Base-by-base conservation (phyloP, 2,797 vertebrate genomes). In the Takifugu ocellatus region DNA sequence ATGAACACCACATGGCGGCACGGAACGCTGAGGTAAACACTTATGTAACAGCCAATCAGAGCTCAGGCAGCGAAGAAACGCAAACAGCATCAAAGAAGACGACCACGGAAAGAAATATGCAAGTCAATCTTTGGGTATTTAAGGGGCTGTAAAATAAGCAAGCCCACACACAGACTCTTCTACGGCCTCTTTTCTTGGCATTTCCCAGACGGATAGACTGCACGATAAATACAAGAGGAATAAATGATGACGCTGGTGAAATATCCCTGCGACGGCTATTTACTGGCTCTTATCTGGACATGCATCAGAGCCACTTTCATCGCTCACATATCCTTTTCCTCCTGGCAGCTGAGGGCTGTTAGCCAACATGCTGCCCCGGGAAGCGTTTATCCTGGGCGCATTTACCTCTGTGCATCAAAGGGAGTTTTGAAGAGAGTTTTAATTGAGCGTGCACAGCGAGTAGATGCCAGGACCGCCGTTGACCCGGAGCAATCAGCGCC, bases 401-500 rank as follows among this genome's bases (percentile, higher is more conserved):
- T 74, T 73, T 68, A 68, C 59, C 67, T 84, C 65, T 70, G 71
- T 59, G 52, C 62, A 63, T 70, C 71, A 54, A 65, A 65, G 51
- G 10, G 16, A 31, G 70, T 73, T 68, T 68, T 7, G 1, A 63
- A 64, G 60, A 73, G 71, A 70, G 70, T 65, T 68, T 59, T 81
- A 85, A 83, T 81, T 79, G 78, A 82, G 80, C 63, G 2, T 63
- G 63, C 53, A 75, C 61, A 7, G 27, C 44, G 67, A 74, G 45
- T 74, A 70, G 69, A 81, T 74, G 66, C 78, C 77, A 74, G 63
- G 51, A 59, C 74, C 70, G 69, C 54, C 5, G 5, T 43, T 81
- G 75, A 86, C 84, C 79, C 71, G 33, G 75, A 83, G 72, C 72
- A 82, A 83, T 83, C 72, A 69, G 65, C 62, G 61, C 61, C 49